A percentile compares a stretch with the other conserved stretches of the same genome.
Conservation (phyloP, 1,140 invertebrate species). For the Caenorhabditis remanei region DNA sequence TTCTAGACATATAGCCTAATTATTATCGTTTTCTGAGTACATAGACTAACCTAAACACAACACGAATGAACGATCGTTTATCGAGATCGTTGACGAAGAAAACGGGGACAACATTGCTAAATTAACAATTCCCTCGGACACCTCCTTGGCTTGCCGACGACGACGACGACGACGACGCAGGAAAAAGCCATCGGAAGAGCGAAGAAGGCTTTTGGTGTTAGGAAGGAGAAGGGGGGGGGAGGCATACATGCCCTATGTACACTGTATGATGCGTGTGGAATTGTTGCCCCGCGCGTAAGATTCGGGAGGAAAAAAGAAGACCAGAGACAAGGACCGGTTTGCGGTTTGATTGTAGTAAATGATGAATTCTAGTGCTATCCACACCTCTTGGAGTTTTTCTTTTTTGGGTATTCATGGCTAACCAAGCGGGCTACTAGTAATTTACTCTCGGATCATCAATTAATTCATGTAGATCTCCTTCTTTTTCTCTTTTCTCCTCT, state of each 20-base stretch:
- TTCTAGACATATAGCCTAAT: not conserved
- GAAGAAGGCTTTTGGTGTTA: slow-evolving; percentile 22
- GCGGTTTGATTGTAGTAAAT: slow-evolving; percentile 29
- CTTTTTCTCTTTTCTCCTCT: too few relatives aligned
- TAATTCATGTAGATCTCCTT: not conserved
- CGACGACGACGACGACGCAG: not conserved
- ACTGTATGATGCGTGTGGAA: slow-evolving; percentile 52
- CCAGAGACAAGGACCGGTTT: slow-evolving; percentile 20
- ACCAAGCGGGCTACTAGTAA: not conserved
- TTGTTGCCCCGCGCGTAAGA: slow-evolving; percentile 43
- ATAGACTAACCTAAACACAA: slow-evolving; percentile 41
- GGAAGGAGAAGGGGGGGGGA: slow-evolving; percentile 7
- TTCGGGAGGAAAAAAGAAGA: slow-evolving; percentile 9
- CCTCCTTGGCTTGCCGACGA: slow-evolving; percentile 20
- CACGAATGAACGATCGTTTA: slow-evolving; percentile 2
- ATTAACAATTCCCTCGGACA: slow-evolving; percentile 45
- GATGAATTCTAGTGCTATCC: slow-evolving; percentile 45
- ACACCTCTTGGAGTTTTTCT: slow-evolving; percentile 15
- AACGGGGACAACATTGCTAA: slow-evolving; percentile 40
- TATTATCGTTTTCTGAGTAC: not conserved
- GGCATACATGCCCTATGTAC: slow-evolving; percentile 46
- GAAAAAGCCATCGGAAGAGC: slow-evolving; percentile 43
- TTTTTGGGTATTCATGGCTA: not conserved
- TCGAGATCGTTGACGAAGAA: slow-evolving; percentile 45
- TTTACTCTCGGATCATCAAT: slow-evolving; percentile 45